Evolutionary conservation across 2,113 vertebrate species (phyloP).

Genomic region (Megaptera novaeangliae): DNA sequence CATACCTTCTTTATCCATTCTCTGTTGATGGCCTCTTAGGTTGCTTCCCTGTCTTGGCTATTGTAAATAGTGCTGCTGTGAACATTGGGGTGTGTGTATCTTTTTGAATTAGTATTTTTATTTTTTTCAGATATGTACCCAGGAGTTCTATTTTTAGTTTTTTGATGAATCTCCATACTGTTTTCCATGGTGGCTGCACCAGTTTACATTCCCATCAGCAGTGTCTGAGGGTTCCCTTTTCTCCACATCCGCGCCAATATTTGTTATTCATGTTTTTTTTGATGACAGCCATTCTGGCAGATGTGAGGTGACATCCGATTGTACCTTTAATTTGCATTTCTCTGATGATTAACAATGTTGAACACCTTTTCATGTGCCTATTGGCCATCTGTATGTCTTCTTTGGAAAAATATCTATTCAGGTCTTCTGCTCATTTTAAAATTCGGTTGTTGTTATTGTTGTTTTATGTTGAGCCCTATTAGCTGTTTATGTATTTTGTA

Average conservation of each 20-base stretch:
- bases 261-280: not conserved
- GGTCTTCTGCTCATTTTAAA: not conserved
- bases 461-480: not conserved
- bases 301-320: not conserved
- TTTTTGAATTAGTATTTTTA: too few relatives aligned
- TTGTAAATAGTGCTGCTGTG: not conserved
- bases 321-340: not conserved
- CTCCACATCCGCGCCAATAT: not conserved
- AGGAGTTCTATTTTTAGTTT: too few relatives aligned
- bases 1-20: not conserved
- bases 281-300: too few relatives aligned
- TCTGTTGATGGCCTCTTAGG: not conserved
- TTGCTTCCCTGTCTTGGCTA: not conserved
- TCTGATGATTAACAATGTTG: not conserved
- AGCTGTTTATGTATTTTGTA: not conserved
- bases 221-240: not conserved
- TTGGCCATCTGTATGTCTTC: not conserved
- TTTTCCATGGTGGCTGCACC: too few relatives aligned
- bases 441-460: not conserved
- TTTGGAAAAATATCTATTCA: not conserved
- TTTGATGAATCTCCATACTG: too few relatives aligned
- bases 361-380: not conserved
- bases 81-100: not conserved
- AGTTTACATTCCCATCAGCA: too few relatives aligned
- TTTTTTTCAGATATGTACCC: too few relatives aligned